Percentiles rank a stretch among this genome's conserved stretches.
These are phyloP conservation scores for Mechanitis messenoides DNA, from an alignment of 2,888 invertebrate species.

Conservation along the genomic window DNA sequence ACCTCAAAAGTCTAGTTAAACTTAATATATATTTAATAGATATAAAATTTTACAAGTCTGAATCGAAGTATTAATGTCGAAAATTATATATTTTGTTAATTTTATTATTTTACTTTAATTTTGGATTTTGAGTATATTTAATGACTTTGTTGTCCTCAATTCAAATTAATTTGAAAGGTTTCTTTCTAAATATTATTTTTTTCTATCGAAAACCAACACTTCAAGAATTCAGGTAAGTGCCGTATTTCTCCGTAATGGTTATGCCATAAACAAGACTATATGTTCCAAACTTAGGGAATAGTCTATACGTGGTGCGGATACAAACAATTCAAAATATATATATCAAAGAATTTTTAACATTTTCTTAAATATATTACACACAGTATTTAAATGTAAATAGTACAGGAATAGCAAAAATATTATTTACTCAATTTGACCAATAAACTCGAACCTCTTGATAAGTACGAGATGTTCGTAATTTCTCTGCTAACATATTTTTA, in stretches of 20 bases:
- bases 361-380: neutral
- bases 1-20: no score
- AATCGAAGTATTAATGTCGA: no score
- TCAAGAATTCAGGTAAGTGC: conserved; percentile 2
- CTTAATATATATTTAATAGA: no score
- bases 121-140: no score
- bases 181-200: neutral
- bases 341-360: neutral
- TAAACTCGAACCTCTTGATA: no score
- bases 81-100: no score
- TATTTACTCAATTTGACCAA: no score
- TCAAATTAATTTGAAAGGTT: no score
- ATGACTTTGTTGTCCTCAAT: no score
- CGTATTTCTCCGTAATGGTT: conserved; percentile 5
- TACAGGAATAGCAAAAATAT: no score
- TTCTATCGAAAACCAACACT: neutral
- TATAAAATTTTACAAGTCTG: no score
- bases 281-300: conserved; percentile 3
- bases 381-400: neutral
- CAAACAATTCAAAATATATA: neutral
- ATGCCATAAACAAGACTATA: conserved; percentile 2
- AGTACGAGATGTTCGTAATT: conserved; percentile 6
- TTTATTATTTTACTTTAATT: no score
- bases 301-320: neutral
- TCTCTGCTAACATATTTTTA: conserved; percentile 8